phyloP scores from a whole-genome alignment of 2,888 invertebrate species.

The Polietes domitor region DNA sequence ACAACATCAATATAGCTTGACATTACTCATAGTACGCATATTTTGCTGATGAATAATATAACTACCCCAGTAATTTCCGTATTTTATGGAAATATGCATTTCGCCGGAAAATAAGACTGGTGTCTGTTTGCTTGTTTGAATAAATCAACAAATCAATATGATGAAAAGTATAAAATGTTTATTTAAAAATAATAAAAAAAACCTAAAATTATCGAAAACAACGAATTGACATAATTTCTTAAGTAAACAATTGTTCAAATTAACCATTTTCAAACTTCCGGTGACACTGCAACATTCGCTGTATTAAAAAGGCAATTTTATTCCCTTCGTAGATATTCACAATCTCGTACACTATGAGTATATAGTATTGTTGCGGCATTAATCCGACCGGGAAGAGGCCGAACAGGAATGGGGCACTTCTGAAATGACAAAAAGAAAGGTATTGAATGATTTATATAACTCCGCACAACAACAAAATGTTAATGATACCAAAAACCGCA shows the following conservation, averaged over 20 bases:
- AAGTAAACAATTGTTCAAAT: background rate
- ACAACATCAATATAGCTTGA: too few species aligned
- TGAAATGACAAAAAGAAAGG: constrained; percentile 64
- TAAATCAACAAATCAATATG: background rate
- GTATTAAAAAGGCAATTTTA: background rate
- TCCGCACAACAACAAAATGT: background rate
- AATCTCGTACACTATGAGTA: background rate
- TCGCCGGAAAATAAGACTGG: constrained; percentile 28
- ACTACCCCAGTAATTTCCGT: too few species aligned
- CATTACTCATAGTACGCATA: too few species aligned
- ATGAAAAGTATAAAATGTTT: background rate
- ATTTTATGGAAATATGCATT: too few species aligned
- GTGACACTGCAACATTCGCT: background rate
- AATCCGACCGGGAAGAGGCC: constrained; percentile 54
- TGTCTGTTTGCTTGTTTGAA: background rate
- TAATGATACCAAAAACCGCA: too few species aligned
- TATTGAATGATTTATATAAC: background rate
- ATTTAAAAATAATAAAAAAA: background rate
- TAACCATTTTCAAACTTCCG: background rate
- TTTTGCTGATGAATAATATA: too few species aligned
- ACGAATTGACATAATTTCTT: constrained; percentile 26
- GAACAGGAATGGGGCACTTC: constrained; percentile 73
- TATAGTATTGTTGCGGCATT: too few species aligned
- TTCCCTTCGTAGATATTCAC: background rate
- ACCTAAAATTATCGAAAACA: background rate